Evolutionary conservation across 2,797 vertebrate genomes (phyloP), one percentile per base, ranked within the genome.

Genomic region (Gambelia wislizenii): DNA sequence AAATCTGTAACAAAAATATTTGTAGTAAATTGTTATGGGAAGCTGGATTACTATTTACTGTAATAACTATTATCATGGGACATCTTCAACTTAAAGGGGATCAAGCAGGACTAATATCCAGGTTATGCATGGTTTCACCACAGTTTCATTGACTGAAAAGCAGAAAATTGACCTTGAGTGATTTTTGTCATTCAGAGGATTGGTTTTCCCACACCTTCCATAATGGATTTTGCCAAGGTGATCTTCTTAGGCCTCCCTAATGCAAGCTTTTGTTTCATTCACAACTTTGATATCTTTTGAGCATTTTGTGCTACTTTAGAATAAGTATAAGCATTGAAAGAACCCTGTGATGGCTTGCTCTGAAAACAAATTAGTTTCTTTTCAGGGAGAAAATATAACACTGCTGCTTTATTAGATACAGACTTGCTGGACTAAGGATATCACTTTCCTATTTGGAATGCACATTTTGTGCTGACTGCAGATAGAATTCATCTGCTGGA

Each of bases 31-130:
- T 67, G 90, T 92, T 49, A 78, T 54, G 69, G 85, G 90, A 93
- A 93, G 1, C 3, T 83, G 92, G 90, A 93, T 83, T 90, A 81
- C 16, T 75, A 86, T 92, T 94, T 95, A 93, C 87, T 86, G 85
- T 94, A 95, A 95, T 89, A 89, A 90, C 0, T 85, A 4, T 69
- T 74, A 75, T 91, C 36, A 84, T 88, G 61, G 79, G 47, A 74
- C 36, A 74, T 36, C 2, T 89, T 54, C 86, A 83, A 88, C 25
- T 85, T 78, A 91, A 91, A 95, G 67, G 0, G 87, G 89, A 93
- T 88, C 0, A 4, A 75, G 93, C 4, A 85, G 5, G 0, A 74
- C 82, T 91, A 90, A 93, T 91, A 92, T 8, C 1, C 90, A 91
- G 47, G 88, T 88, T 74, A 56, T 81, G 13, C 22, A 87, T 92